Evolutionary conservation across 2,888 invertebrate species (phyloP).

Genomic region (Xestobium rufovillosum): DNA sequence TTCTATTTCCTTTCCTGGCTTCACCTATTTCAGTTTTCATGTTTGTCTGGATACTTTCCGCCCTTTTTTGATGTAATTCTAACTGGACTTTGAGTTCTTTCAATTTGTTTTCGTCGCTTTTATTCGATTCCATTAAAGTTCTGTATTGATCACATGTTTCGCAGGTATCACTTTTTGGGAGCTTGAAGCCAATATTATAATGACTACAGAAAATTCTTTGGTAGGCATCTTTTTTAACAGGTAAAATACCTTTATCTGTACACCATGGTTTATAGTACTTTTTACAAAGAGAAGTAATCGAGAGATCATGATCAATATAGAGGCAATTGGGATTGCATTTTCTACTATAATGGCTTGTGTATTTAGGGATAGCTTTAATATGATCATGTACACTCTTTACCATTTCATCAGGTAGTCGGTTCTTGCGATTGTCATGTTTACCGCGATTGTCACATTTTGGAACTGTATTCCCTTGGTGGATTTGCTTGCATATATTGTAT

Average conservation of each 20-base stretch:
- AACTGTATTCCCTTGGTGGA: conserved; percentile 11
- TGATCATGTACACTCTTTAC: conserved; percentile 13
- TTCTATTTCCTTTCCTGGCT: neutral
- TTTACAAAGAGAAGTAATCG: conserved; percentile 19
- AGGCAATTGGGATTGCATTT: conserved; percentile 16
- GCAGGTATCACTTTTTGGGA: conserved; percentile 24
- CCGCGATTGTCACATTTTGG: conserved; percentile 16
- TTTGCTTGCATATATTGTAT: conserved; percentile 11
- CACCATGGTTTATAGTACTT: conserved; percentile 20
- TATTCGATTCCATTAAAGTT: neutral
- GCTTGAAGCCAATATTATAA: conserved; percentile 23
- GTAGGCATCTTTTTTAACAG: conserved; percentile 18
- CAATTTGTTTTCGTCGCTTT: neutral
- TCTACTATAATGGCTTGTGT: conserved; percentile 18
- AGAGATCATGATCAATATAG: conserved; percentile 19
- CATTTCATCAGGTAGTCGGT: conserved; percentile 12
- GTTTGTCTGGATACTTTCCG: conserved; percentile 17
- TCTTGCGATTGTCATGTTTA: conserved; percentile 15
- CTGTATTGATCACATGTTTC: conserved; percentile 12
- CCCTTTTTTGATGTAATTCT: conserved; percentile 17
- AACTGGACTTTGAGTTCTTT: neutral
- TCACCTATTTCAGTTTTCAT: conserved; percentile 8
- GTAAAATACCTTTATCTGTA: conserved; percentile 13
- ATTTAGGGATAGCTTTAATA: conserved; percentile 18
- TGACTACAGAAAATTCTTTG: conserved; percentile 19